A percentile compares a stretch with the other conserved stretches of the same genome.
These are phyloP conservation scores for Lasioglossum baleicum DNA, from an alignment of 1,140 invertebrate species.

Conservation along the genomic window DNA sequence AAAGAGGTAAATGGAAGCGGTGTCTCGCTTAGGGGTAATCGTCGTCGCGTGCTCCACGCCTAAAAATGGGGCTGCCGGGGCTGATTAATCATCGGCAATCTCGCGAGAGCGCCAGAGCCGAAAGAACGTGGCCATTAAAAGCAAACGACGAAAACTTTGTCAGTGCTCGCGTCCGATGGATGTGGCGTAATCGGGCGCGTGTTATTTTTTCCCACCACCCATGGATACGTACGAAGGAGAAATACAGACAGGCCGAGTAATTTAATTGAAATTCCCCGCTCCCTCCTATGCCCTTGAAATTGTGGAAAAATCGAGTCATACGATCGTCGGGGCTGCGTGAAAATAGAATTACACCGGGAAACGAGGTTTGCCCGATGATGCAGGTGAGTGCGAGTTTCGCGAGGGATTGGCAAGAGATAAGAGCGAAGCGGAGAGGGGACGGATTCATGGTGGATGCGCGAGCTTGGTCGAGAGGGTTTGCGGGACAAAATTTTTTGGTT, in stretches of 20 bases:
- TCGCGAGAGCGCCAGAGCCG: conserved; percentile 65
- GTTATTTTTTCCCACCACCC: conserved; percentile 45
- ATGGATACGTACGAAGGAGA: conserved; percentile 14
- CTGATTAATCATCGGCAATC: conserved; percentile 76
- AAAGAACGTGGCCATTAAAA: conserved; percentile 71
- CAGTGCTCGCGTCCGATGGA: conserved; percentile 54
- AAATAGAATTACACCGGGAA: conserved; percentile 74
- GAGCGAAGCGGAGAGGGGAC: conserved; percentile 1
- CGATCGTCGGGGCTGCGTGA: conserved; percentile 69
- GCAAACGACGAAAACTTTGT: conserved; percentile 71
- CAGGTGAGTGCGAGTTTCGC: conserved; percentile 67
- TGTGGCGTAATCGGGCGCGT: conserved; percentile 19
- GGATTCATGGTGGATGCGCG: not conserved
- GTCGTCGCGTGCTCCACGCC: conserved; percentile 55
- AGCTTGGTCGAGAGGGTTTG: conserved; percentile 25
- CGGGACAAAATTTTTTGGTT: conserved; percentile 68
- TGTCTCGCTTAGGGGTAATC: conserved; percentile 56
- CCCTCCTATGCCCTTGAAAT: conserved; percentile 54
- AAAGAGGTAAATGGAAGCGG: conserved; percentile 40
- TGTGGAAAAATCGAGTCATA: conserved; percentile 77
- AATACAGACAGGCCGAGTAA: conserved; percentile 61
- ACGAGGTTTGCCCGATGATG: conserved; percentile 73
- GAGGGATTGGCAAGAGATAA: conserved; percentile 42
- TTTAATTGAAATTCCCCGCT: conserved; percentile 74
- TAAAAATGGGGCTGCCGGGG: conserved; percentile 72